Evolutionary conservation across 1,140 invertebrate species (phyloP), one percentile per base, ranked within the genome.

Genomic region (Conus ventricosus): DNA sequence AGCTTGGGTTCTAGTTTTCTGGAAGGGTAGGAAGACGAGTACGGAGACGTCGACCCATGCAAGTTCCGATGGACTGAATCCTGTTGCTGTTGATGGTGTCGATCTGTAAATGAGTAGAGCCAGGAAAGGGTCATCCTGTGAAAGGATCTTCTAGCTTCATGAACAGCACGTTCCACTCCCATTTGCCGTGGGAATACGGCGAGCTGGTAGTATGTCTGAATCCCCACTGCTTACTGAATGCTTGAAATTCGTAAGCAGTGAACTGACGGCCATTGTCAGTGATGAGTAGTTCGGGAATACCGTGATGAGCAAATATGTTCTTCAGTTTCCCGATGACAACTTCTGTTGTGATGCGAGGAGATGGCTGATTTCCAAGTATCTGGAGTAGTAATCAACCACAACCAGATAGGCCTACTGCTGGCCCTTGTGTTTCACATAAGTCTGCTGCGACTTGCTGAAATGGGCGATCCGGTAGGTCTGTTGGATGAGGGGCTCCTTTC

Each of bases 211-310:
- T 83, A 84, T 92, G 91, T 78, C 85, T 63, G 86, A 93, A 91
- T 25, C 81, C 76, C 75, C 81, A 93, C 0, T 90, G 71, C 17
- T 83, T 75, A 11, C 84, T 63, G 88, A 93, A 92, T 10, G 87
- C 39, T 51, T 55, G 17, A 57, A 93, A 93, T 60, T 91, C 92
- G 13, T 83, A 25, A 55, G 75, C 87, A 39, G 88, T 67, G 76
- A 91, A 94, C 78, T 92, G 89, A 6, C 90, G 88, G 0, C 91
- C 90, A 67, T 92, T 93, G 84, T 93, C 92, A 15, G 89, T 88
- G 3, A 91, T 63, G 5, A 92, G 25, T 17, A 27, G 54, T 27
- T 90, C 88, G 27, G 90, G 89, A 17, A 93, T 90, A n/a, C 91
- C 91, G 85, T 63, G 60, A 11, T 85, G 86, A 5, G 89, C 90